A percentile compares a stretch with the other conserved stretches of the same genome.
Evolutionary conservation across 37 sponge, comb jelly and placozoan species (phyloP).

Genomic region (Agelas oroides): DNA sequence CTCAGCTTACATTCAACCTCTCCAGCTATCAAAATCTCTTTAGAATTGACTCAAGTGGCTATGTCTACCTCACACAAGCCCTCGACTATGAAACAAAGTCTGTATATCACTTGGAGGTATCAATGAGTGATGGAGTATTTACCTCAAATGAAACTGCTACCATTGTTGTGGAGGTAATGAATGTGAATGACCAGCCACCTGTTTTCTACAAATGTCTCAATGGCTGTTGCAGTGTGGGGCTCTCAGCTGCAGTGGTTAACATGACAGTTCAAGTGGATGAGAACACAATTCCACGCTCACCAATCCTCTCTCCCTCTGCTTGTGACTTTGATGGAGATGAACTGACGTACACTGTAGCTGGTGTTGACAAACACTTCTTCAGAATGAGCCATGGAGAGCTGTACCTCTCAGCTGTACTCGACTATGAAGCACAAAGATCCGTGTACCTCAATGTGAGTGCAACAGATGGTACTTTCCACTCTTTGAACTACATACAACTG

Average conservation of each 20-base stretch:
- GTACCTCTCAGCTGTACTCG: constrained; percentile 14
- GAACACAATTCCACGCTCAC: constrained; percentile 26
- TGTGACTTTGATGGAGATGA: constrained; percentile 54
- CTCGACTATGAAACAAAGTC: constrained; percentile 53
- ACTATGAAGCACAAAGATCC: constrained; percentile 38
- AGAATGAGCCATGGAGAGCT: constrained; percentile 1
- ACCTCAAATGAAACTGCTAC: constrained; percentile 21
- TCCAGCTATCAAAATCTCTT: constrained; percentile 26
- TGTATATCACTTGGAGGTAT: constrained; percentile 23
- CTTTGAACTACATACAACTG: constrained; percentile 19
- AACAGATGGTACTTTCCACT: constrained; percentile 34
- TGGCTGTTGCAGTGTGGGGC: constrained; percentile 36
- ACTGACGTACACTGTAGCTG: constrained; percentile 19
- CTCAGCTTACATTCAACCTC: constrained; percentile 25
- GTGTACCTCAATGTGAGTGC: constrained; percentile 7
- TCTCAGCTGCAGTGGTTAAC: not conserved
- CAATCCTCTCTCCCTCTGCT: constrained; percentile 27
- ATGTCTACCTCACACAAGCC: constrained; percentile 37
- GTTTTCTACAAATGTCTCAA: constrained; percentile 43
- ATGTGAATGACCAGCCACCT: constrained; percentile 58
- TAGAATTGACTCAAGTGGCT: constrained; percentile 41
- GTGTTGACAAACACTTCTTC: not conserved
- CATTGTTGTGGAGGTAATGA: constrained; percentile 23
- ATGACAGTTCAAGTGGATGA: constrained; percentile 29
- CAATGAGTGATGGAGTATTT: constrained; percentile 54